Percentiles rank a stretch among this genome's conserved stretches.
These are phyloP conservation scores for Drosophila eugracilis DNA, from an alignment of 1,140 invertebrate genomes.

Conservation along the genomic window DNA sequence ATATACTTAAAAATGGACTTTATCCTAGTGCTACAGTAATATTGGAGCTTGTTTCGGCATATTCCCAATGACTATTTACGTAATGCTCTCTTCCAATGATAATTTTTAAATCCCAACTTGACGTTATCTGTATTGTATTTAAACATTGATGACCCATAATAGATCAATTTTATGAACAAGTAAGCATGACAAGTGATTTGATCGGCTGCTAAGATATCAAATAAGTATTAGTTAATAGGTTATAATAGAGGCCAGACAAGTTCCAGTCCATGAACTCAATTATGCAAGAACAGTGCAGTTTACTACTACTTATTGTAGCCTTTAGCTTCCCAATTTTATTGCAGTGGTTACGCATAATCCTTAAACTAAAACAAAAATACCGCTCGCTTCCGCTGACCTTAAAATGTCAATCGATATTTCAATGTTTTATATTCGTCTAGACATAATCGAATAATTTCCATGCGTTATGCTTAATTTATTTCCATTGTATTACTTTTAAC, in stretches of 20 bases:
- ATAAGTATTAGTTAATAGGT: conserved; percentile 29
- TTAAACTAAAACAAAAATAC: conserved; percentile 2
- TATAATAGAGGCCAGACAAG: conserved; percentile 9
- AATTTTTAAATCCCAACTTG: conserved; percentile 15
- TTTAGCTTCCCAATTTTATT: conserved; percentile 9
- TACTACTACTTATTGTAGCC: conserved; percentile 5
- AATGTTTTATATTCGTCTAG: conserved; percentile 48
- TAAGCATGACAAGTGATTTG: conserved; percentile 35
- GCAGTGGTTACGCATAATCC: conserved; percentile 4
- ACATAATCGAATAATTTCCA: conserved; percentile 55
- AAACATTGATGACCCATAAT: conserved; percentile 2
- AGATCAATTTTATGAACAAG: conserved; percentile 25
- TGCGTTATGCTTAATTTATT: conserved; percentile 60
- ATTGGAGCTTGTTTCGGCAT: conserved; percentile 15
- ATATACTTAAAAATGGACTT: conserved; percentile 22
- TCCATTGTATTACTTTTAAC: conserved; percentile 50
- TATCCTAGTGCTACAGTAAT: conserved; percentile 21
- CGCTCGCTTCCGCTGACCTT: conserved; percentile 33
- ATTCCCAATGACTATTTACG: conserved; percentile 25
- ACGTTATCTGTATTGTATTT: conserved; percentile 28
- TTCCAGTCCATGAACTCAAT: conserved; percentile 29
- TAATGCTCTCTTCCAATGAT: conserved; percentile 51
- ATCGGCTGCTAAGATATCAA: conserved; percentile 26
- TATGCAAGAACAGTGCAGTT: conserved; percentile 6
- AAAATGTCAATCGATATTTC: conserved; percentile 23